Conservation (phyloP, 1,140 invertebrate species). For the Drosophila miranda region DNA sequence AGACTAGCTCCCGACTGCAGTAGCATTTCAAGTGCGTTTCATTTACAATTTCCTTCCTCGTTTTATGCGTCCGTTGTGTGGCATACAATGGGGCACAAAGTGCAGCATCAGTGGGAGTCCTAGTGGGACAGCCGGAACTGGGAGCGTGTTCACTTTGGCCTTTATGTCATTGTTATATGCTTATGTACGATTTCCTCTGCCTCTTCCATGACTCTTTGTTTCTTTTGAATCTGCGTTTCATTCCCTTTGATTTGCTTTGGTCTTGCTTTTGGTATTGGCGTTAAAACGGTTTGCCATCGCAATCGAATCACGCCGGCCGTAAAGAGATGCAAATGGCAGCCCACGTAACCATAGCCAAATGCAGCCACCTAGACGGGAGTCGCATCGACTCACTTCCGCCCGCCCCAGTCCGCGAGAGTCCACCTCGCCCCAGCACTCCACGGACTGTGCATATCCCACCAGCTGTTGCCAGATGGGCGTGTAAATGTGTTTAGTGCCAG, state of each 20-base stretch:
- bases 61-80: constrained; percentile 64
- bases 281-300: constrained; percentile 72
- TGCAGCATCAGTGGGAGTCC: constrained; percentile 5
- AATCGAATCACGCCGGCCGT: constrained; percentile 74
- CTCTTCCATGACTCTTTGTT: constrained; percentile 28
- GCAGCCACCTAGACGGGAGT: constrained; percentile 48
- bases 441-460: constrained; percentile 48
- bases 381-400: background rate
- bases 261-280: constrained; percentile 37
- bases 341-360: constrained; percentile 35
- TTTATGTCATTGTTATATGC: constrained; percentile 72
- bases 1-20: constrained; percentile 4
- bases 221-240: constrained; percentile 13
- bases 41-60: constrained; percentile 74
- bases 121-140: constrained; percentile 16
- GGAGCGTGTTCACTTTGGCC: constrained; percentile 53
- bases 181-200: constrained; percentile 48
- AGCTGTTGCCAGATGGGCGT: constrained; percentile 74
- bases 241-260: constrained; percentile 10
- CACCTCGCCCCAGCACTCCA: background rate
- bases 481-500: constrained; percentile 51
- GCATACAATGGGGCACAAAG: constrained; percentile 58
- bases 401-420: background rate
- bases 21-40: constrained; percentile 77
- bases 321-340: constrained; percentile 73